Base-by-base conservation (phyloP, 2,888 invertebrate species). In the Sarcophaga rosellei region DNA sequence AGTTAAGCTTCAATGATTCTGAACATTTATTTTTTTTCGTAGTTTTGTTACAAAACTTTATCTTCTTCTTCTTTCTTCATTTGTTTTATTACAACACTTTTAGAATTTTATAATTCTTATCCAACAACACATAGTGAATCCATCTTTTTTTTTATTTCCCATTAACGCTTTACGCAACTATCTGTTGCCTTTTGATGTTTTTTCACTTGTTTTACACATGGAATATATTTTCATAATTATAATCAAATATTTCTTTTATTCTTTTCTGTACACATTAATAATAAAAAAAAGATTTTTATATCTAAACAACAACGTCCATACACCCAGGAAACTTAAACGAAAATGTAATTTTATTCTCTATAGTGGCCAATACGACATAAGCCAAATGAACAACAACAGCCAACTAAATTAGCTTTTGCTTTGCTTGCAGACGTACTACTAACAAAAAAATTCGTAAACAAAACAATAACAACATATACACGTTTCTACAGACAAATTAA, bases 371-470 rank as follows among this genome's bases (percentile, higher is more conserved):
- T 15, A 81, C 66, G 53, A 66, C 20, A 57, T 45, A 45, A 72
- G 15, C 66, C 62, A 74, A 76, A 53, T 35, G 53, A 53, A 53
- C 53, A 53, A 53, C 53, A 53, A 53, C 17, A 53, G 53, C 4
- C 78, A 65, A 68, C 65, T 59, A 17, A 57, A 70, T 61, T 61
- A 80, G 65, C 68, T 81, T 77, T 61, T 75, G 44, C 72, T 76
- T 85, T 85, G 85, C 75, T 81, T 84, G 85, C 86, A 81, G 79
- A 87, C 68, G 72, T 66, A 20, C 62, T 72, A 86, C 84, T 86
- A 76, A 84, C 74, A 79, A 72, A 63, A 66, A 79, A 76, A 65
- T 45, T 45, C 63, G 68, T 80, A 23, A 78, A 68, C 53, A 80
- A 84, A 69, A 11, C 68, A 45, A 57, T 74, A 17, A 66, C 20